phyloP scores from a whole-genome alignment of 2,113 vertebrate species.

The Taxidea taxus region DNA sequence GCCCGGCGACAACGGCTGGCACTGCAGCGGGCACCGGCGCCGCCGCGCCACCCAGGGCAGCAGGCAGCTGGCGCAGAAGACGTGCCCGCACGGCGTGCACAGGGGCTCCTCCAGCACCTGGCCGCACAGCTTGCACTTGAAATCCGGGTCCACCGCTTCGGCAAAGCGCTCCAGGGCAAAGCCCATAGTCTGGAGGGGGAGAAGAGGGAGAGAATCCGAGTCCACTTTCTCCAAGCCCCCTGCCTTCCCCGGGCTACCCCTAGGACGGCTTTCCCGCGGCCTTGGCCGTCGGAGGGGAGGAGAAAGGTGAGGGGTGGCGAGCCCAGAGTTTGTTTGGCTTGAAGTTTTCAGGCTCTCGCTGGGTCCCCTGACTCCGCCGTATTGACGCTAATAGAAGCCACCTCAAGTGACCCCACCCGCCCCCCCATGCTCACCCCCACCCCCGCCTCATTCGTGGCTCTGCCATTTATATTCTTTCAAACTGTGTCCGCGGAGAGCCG shows the following conservation, averaged over 20 bases:
- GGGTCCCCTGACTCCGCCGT: neutral
- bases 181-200: conserved; percentile 64
- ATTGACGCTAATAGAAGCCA: conserved; percentile 51
- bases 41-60: conserved; percentile 78
- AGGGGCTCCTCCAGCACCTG: conserved; percentile 80
- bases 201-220: neutral
- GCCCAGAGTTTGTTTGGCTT: conserved; percentile 27
- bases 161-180: conserved; percentile 78
- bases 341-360: conserved; percentile 46
- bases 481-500: neutral
- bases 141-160: conserved; percentile 68
- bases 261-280: neutral
- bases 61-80: conserved; percentile 81
- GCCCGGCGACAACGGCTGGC: conserved; percentile 67
- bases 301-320: conserved; percentile 7
- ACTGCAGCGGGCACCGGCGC: conserved; percentile 77
- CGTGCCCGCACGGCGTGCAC: conserved; percentile 81
- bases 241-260: neutral
- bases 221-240: neutral
- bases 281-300: neutral
- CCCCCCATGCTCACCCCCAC: neutral
- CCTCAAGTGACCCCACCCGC: neutral
- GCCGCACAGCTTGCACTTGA: conserved; percentile 76
- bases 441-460: neutral
- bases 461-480: neutral